Conservation (phyloP, 2,113 vertebrate species). For the Ovis canadensis region DNA sequence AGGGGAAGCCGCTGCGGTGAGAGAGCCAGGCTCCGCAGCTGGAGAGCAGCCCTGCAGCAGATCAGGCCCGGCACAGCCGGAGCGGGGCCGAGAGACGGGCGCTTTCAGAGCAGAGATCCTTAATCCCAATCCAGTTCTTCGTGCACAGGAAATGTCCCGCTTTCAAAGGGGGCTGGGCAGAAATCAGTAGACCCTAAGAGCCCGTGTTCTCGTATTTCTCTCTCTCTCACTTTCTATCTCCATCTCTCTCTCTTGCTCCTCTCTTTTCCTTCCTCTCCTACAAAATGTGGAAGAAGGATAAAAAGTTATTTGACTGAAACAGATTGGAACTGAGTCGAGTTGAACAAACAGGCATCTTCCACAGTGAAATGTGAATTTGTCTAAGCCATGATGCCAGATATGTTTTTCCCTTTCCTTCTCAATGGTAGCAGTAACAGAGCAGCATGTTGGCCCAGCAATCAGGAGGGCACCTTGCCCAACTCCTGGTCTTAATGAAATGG, state of each 20-base stretch:
- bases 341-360: conserved; percentile 70
- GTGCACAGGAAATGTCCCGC: neutral
- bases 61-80: neutral
- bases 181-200: neutral
- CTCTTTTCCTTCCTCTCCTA: neutral
- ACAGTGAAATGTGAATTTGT: conserved; percentile 72
- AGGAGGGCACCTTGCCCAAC: conserved; percentile 55
- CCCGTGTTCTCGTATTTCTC: neutral
- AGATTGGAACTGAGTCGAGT: conserved; percentile 57
- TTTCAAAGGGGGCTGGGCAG: neutral
- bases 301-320: conserved; percentile 59
- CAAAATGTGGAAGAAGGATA: neutral
- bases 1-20: neutral
- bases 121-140: neutral
- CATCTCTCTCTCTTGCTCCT: neutral
- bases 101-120: fast-evolving
- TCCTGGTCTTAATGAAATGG: conserved; percentile 67
- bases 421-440: conserved; percentile 55
- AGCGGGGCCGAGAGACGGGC: fast-evolving
- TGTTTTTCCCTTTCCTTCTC: conserved; percentile 15
- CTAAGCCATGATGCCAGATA: conserved; percentile 56
- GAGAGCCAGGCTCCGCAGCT: fast-evolving
- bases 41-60: neutral
- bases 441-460: conserved; percentile 11
- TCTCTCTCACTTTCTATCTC: neutral